Conservation (phyloP, 2,888 invertebrate genomes). For the Baccha elongata region DNA sequence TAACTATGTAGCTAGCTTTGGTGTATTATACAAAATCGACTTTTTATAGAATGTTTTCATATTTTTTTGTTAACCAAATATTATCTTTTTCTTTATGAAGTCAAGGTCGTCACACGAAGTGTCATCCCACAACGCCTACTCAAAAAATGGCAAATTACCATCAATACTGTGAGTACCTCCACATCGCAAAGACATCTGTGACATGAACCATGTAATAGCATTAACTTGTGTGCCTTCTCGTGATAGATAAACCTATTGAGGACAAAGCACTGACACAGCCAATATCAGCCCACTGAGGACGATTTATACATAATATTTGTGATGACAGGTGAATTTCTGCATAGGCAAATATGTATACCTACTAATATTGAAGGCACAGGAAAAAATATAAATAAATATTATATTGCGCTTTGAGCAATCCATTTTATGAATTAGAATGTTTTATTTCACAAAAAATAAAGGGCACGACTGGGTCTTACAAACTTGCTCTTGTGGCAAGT, state of each 20-base stretch:
- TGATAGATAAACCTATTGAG: slow-evolving; percentile 17
- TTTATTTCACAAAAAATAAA: too few species aligned
- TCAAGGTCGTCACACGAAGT: slow-evolving; percentile 23
- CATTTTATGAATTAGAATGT: too few species aligned
- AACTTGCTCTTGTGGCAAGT: too few species aligned
- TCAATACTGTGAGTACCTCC: slow-evolving; percentile 27
- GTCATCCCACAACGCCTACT: slow-evolving; percentile 4
- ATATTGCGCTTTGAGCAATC: too few species aligned
- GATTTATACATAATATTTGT: neutral
- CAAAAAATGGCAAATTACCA: slow-evolving; percentile 9
- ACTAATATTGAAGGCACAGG: too few species aligned
- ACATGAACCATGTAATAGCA: slow-evolving; percentile 38
- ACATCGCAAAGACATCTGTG: slow-evolving; percentile 46
- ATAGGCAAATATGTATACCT: too few species aligned
- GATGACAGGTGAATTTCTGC: neutral
- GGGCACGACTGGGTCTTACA: too few species aligned
- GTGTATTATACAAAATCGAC: too few species aligned
- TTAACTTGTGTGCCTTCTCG: slow-evolving; percentile 15
- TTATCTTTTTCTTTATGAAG: slow-evolving; percentile 10
- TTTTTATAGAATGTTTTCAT: too few species aligned
- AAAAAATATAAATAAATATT: too few species aligned
- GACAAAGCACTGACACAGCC: neutral
- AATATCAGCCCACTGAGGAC: neutral
- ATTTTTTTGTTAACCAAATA: slow-evolving; percentile 1
- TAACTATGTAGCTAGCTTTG: too few species aligned